A percentile compares a stretch with the other conserved stretches of the same genome.
These are phyloP conservation scores for Danio tinwini DNA, from an alignment of 2,797 vertebrate genomes.

Conservation along the genomic window DNA sequence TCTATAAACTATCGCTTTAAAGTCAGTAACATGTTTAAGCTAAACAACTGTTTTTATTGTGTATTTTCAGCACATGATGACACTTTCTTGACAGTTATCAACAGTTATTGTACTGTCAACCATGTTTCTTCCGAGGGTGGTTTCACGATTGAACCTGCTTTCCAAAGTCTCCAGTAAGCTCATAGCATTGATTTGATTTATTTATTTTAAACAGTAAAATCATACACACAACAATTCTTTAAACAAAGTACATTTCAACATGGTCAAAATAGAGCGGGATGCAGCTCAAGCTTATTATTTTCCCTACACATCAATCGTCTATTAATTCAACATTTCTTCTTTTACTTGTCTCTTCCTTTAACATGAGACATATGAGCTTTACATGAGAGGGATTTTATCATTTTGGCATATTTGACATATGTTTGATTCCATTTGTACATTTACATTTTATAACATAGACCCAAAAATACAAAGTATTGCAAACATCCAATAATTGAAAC, in stretches of 20 bases:
- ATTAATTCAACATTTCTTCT: too few species aligned
- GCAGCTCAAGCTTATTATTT: too few species aligned
- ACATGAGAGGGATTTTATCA: too few species aligned
- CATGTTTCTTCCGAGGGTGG: constrained; percentile 76
- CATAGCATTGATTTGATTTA: background rate
- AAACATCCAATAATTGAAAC: too few species aligned
- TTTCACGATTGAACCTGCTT: constrained; percentile 66
- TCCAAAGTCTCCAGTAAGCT: constrained; percentile 73
- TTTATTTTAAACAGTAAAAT: background rate
- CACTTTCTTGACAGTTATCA: constrained; percentile 24
- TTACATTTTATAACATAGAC: background rate
- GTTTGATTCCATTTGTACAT: too few species aligned
- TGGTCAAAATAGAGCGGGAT: too few species aligned
- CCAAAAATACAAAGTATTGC: too few species aligned
- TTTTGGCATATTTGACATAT: too few species aligned
- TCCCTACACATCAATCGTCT: too few species aligned
- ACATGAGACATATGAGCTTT: too few species aligned
- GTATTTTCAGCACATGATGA: constrained; percentile 48
- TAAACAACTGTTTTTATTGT: background rate
- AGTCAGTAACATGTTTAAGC: background rate
- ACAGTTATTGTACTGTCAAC: constrained; percentile 20
- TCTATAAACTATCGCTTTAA: background rate
- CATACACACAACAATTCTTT: background rate
- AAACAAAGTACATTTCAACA: background rate
- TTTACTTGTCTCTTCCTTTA: too few species aligned